These are phyloP conservation scores for Sialis lutaria DNA, from an alignment of 2,888 invertebrate species.

Conservation along the genomic window DNA sequence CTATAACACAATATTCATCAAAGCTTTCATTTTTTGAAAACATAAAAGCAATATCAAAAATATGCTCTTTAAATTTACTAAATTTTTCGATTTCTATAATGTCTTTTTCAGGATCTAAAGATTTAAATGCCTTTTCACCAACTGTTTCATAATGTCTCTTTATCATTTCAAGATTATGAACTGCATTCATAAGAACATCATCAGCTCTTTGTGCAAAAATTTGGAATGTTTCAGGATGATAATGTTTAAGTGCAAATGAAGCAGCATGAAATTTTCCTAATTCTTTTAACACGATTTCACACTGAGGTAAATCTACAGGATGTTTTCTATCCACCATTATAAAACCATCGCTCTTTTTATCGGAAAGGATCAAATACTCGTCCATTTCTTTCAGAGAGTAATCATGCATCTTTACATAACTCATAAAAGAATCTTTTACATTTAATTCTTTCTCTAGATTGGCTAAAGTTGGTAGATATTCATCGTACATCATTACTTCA, in stretches of 20 bases:
- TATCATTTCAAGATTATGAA: background rate
- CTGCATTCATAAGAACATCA: background rate
- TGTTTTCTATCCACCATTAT: background rate
- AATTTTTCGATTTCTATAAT: slow-evolving; percentile 5
- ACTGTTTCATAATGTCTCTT: background rate
- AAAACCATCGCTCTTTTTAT: slow-evolving; percentile 1
- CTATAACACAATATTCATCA: slow-evolving; percentile 10
- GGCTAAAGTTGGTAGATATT: slow-evolving; percentile 7
- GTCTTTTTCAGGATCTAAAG: background rate
- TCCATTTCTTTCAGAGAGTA: background rate
- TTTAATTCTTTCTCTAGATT: slow-evolving; percentile 7
- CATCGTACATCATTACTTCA: slow-evolving; percentile 5
- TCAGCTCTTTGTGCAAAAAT: background rate
- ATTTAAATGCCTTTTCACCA: background rate
- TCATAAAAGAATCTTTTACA: slow-evolving; percentile 1
- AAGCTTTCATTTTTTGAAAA: background rate
- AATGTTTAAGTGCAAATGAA: slow-evolving; percentile 1
- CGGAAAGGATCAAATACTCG: background rate
- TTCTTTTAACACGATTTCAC: slow-evolving; percentile 1
- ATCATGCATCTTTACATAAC: background rate
- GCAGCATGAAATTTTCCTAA: slow-evolving; percentile 1
- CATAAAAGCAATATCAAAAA: background rate
- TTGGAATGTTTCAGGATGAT: background rate
- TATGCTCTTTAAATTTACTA: slow-evolving; percentile 6
- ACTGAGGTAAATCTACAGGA: background rate